Evolutionary conservation across 2,113 vertebrate genomes (phyloP).

Genomic region (Candoia aspera): DNA sequence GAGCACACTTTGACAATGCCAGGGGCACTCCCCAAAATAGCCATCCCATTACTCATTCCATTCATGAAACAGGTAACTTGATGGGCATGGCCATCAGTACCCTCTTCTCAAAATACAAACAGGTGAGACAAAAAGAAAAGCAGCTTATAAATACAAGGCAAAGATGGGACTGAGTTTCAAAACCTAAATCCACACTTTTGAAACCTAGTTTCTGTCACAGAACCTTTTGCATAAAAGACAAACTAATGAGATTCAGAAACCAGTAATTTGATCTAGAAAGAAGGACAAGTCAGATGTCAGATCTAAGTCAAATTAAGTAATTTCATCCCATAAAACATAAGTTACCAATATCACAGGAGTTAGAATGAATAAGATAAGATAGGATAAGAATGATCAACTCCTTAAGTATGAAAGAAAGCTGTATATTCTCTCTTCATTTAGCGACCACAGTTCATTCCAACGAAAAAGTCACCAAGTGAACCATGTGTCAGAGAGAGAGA

Average conservation of each 20-base stretch:
- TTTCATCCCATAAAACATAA: neutral
- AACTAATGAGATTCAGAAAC: neutral
- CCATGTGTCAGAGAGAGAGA: neutral
- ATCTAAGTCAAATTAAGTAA: neutral
- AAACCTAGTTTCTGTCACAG: neutral
- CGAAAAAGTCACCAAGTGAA: neutral
- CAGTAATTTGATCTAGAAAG: neutral
- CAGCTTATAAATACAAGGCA: too few relatives aligned
- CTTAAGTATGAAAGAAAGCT: neutral
- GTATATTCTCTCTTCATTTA: neutral
- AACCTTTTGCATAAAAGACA: neutral
- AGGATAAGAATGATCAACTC: neutral
- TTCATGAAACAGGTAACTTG: neutral
- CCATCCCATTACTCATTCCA: neutral
- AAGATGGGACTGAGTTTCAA: neutral
- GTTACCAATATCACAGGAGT: neutral
- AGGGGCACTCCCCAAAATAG: neutral
- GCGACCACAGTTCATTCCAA: neutral
- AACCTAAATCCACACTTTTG: neutral
- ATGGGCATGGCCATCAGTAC: neutral
- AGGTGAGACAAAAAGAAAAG: neutral
- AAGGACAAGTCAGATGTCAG: neutral
- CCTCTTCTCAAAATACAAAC: neutral
- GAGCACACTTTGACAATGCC: neutral
- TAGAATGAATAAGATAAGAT: neutral